These are phyloP conservation scores for Oscheius sp. DNA, from an alignment of 2,888 invertebrate genomes.

Conservation along the genomic window DNA sequence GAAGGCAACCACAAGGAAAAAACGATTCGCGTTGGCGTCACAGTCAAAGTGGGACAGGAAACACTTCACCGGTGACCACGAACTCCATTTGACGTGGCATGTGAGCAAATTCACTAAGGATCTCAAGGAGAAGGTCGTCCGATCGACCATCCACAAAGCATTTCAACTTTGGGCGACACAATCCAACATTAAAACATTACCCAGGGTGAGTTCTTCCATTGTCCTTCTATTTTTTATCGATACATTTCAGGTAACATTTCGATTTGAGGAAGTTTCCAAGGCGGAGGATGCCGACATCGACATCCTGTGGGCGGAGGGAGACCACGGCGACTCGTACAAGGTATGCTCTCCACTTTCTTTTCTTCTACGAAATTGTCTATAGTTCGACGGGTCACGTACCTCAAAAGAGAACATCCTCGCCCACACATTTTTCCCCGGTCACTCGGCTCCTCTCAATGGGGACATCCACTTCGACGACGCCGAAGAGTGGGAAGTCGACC, in stretches of 20 bases:
- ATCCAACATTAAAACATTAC: constrained; percentile 48
- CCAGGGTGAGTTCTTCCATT: constrained; percentile 35
- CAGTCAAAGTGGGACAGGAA: constrained; percentile 50
- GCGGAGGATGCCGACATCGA: constrained; percentile 82
- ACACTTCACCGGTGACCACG: constrained; percentile 51
- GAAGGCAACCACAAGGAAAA: constrained; percentile 25
- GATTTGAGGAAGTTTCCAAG: constrained; percentile 72
- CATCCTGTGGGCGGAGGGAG: constrained; percentile 80
- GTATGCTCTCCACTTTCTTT: constrained; percentile 26
- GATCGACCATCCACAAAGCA: constrained; percentile 76
- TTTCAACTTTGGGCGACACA: constrained; percentile 80
- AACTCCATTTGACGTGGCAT: constrained; percentile 66
- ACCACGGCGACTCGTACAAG: constrained; percentile 68
- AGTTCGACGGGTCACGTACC: constrained; percentile 66
- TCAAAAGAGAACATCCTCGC: constrained; percentile 69
- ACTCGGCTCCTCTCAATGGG: constrained; percentile 68
- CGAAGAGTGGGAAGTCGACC: constrained; percentile 63
- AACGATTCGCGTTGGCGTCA: constrained; percentile 45
- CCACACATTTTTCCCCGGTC: constrained; percentile 73
- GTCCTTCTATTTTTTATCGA: too few relatives aligned
- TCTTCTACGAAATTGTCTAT: constrained; percentile 25
- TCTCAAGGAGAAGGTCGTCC: constrained; percentile 61
- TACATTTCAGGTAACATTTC: constrained; percentile 75
- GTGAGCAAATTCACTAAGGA: constrained; percentile 71
- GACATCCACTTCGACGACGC: constrained; percentile 73